phyloP scores from a whole-genome alignment of 2,797 vertebrate species.

The Manis pentadactyla region DNA sequence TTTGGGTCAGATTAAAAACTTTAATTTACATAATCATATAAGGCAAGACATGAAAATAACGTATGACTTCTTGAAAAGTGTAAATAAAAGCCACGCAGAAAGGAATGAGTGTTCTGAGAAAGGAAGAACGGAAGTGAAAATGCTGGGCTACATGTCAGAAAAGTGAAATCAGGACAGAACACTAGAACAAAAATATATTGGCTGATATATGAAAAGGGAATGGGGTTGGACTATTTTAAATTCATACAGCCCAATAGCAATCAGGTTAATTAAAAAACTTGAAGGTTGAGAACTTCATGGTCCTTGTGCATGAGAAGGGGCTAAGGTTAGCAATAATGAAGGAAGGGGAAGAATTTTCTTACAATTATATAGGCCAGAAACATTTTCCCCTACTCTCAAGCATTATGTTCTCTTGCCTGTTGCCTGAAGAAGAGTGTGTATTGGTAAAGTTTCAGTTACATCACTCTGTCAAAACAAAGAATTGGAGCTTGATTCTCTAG shows the following conservation, averaged over 20 bases:
- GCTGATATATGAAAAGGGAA: not conserved
- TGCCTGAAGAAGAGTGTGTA: not conserved
- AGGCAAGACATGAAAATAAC: slow-evolving; percentile 26
- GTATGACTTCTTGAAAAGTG: not conserved
- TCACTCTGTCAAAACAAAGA: not conserved
- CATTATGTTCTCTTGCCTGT: slow-evolving; percentile 1
- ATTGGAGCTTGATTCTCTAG: not conserved
- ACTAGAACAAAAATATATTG: slow-evolving; percentile 20
- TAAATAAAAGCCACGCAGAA: slow-evolving; percentile 42
- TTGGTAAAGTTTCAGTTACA: not conserved
- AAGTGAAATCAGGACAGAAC: slow-evolving; percentile 29
- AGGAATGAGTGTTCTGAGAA: slow-evolving; percentile 28
- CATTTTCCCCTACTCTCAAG: not conserved
- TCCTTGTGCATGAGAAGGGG: not conserved
- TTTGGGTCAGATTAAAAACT: slow-evolving; percentile 37
- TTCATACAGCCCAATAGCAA: not conserved
- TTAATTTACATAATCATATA: slow-evolving; percentile 39
- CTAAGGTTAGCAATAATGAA: slow-evolving; percentile 12
- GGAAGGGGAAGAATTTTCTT: not conserved
- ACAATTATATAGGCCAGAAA: not conserved
- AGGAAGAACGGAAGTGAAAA: slow-evolving; percentile 36
- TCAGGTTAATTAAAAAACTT: slow-evolving; percentile 26
- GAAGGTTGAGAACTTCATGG: not conserved
- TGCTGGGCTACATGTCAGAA: not conserved
- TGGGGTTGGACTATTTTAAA: not conserved